Conservation (phyloP, 1,140 invertebrate species). For the Dendroctonus valens region DNA sequence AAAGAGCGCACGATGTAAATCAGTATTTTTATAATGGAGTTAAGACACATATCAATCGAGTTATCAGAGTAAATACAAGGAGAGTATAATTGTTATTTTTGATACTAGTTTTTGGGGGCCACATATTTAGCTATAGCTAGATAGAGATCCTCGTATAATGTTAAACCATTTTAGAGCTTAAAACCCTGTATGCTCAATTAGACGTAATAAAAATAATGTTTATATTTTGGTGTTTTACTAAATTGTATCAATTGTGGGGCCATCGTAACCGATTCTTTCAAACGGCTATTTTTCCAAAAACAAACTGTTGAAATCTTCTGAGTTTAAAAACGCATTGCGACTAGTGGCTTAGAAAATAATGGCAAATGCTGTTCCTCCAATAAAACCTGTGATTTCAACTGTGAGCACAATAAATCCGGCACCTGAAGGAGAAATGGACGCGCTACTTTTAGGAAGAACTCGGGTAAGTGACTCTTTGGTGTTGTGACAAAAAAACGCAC, state of each 20-base stretch:
- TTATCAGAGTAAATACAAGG: slow-evolving; percentile 27
- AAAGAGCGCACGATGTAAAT: slow-evolving; percentile 8
- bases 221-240: slow-evolving; percentile 38
- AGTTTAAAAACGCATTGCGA: slow-evolving; percentile 3
- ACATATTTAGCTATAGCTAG: slow-evolving; percentile 27
- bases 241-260: slow-evolving; percentile 22
- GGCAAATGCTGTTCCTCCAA: slow-evolving; percentile 45
- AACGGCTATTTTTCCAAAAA: not conserved
- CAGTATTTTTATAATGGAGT: slow-evolving; percentile 17
- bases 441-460: slow-evolving; percentile 67
- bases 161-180: slow-evolving; percentile 37
- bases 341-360: slow-evolving; percentile 28
- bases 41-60: slow-evolving; percentile 29
- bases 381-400: slow-evolving; percentile 50
- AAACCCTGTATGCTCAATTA: slow-evolving; percentile 44
- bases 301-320: not conserved
- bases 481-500: not conserved
- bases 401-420: slow-evolving; percentile 51
- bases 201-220: slow-evolving; percentile 36
- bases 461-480: slow-evolving; percentile 59
- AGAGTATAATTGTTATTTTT: slow-evolving; percentile 44
- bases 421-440: slow-evolving; percentile 73
- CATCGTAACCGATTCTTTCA: slow-evolving; percentile 5
- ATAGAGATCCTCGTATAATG: slow-evolving; percentile 32
- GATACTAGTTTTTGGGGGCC: slow-evolving; percentile 43